Evolutionary conservation across 1,140 invertebrate genomes (phyloP), one percentile per base, ranked within the genome.

Genomic region (Onthophagus taurus): DNA sequence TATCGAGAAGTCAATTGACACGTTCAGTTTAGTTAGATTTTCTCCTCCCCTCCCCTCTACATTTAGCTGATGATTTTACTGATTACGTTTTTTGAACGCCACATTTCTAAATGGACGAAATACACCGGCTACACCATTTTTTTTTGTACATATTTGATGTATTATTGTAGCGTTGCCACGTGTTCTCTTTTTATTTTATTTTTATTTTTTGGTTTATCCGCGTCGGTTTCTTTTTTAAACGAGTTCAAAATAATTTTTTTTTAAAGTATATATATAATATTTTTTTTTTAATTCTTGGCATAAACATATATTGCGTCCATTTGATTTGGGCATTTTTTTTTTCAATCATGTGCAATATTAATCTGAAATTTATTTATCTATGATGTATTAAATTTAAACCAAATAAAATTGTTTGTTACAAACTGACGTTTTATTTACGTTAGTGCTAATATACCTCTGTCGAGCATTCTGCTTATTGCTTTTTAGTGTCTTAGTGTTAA

Each of bases 331-430:
- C 56, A 59, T 54, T 58, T 54, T n/a, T n/a, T n/a, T n/a, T 53
- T 63, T 60, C 52, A 60, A 56, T 59, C 52, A 63, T 59, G 61
- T 64, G 61, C 61, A 64, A 64, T 64, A 64, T 64, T 60, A 60
- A 60, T 60, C 55, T 59, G 53, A 60, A 34, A 34, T 52, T 62
- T 61, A 60, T 60, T 60, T 61, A 60, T 61, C 56, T 61, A 61
- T 55, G 48, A 60, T 64, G 61, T 64, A 64, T 62, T 61, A 58
- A 62, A 57, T 62, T 61, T 60, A 64, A 62, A 62, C 60, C 61
- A 64, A 64, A 64, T 61, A 64, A 64, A 64, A 60, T 54, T 64
- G 61, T 64, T 64, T 64, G 59, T 64, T 64, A 64, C 60, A 61
- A 44, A 23, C 26, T 42, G 50, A 42, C 34, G 0, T 37, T 44